Conservation (phyloP, 2,888 invertebrate species). For the Chrysolina oricalcia region DNA sequence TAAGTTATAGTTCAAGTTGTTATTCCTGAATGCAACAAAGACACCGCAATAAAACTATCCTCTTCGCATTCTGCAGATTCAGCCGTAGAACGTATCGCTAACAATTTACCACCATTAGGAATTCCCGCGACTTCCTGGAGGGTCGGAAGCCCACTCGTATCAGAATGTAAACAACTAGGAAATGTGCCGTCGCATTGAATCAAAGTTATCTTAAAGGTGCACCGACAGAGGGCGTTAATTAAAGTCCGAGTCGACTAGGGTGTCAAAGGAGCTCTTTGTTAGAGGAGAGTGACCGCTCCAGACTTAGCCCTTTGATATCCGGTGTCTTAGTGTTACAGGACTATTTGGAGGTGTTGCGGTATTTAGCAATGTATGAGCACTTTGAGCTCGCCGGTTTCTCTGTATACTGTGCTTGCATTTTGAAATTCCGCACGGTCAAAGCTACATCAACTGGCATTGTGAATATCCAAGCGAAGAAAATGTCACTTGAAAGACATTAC, state of each 20-base stretch:
- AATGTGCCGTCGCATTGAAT: slow-evolving; percentile 50
- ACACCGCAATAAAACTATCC: neutral
- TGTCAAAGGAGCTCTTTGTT: slow-evolving; percentile 71
- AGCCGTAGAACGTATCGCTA: neutral
- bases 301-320: slow-evolving; percentile 69
- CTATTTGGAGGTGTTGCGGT: slow-evolving; percentile 71
- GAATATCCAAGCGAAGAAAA: slow-evolving; percentile 54
- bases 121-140: slow-evolving; percentile 34
- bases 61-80: slow-evolving; percentile 15
- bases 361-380: slow-evolving; percentile 69
- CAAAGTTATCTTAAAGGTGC: slow-evolving; percentile 68
- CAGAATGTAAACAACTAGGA: slow-evolving; percentile 48
- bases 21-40: too few species aligned
- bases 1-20: too few species aligned
- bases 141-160: slow-evolving; percentile 30
- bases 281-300: slow-evolving; percentile 68
- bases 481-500: slow-evolving; percentile 62
- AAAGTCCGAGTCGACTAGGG: slow-evolving; percentile 70
- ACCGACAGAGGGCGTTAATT: slow-evolving; percentile 70
- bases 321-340: slow-evolving; percentile 71
- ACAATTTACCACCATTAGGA: slow-evolving; percentile 34
- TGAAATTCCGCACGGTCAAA: slow-evolving; percentile 42
- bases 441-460: slow-evolving; percentile 43
- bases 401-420: slow-evolving; percentile 34
- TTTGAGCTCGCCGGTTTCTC: slow-evolving; percentile 56